A percentile compares a stretch with the other conserved stretches of the same genome.
phyloP scores from a whole-genome alignment of 2,113 vertebrate species.

The Dunckerocampus dactyliophorus region DNA sequence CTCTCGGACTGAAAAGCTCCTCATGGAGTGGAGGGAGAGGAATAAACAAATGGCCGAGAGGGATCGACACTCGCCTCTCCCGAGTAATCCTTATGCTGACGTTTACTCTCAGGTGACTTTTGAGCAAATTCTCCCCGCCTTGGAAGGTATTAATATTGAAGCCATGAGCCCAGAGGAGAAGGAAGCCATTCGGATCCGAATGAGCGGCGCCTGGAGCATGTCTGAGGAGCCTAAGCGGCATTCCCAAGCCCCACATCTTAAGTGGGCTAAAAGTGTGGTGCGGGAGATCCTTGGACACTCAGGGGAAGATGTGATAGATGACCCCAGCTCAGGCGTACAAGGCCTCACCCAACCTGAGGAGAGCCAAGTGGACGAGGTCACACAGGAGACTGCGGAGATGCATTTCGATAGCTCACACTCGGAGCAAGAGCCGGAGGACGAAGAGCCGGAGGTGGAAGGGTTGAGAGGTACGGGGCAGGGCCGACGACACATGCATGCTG shows the following conservation, averaged over 20 bases:
- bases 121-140: slow-evolving; percentile 32
- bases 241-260: slow-evolving; percentile 71
- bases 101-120: slow-evolving; percentile 1
- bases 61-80: background rate
- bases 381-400: slow-evolving; percentile 7
- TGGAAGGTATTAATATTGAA: slow-evolving; percentile 24
- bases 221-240: slow-evolving; percentile 53
- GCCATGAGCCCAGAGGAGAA: slow-evolving; percentile 53
- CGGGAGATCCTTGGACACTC: slow-evolving; percentile 63
- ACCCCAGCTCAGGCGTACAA: slow-evolving; percentile 6
- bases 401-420: slow-evolving; percentile 17
- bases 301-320: slow-evolving; percentile 28
- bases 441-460: slow-evolving; percentile 39
- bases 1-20: slow-evolving; percentile 58
- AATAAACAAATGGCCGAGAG: background rate
- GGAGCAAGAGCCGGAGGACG: slow-evolving; percentile 36
- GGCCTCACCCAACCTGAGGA: background rate
- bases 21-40: slow-evolving; percentile 55
- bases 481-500: slow-evolving; percentile 48
- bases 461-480: slow-evolving; percentile 58
- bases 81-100: slow-evolving; percentile 18
- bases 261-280: slow-evolving; percentile 70
- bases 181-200: slow-evolving; percentile 50
- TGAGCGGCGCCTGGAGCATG: slow-evolving; percentile 53
- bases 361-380: background rate